A percentile compares a stretch with the other conserved stretches of the same genome.
These are phyloP conservation scores for Galerucella calmariensis DNA, from an alignment of 2,888 invertebrate genomes.

Conservation along the genomic window DNA sequence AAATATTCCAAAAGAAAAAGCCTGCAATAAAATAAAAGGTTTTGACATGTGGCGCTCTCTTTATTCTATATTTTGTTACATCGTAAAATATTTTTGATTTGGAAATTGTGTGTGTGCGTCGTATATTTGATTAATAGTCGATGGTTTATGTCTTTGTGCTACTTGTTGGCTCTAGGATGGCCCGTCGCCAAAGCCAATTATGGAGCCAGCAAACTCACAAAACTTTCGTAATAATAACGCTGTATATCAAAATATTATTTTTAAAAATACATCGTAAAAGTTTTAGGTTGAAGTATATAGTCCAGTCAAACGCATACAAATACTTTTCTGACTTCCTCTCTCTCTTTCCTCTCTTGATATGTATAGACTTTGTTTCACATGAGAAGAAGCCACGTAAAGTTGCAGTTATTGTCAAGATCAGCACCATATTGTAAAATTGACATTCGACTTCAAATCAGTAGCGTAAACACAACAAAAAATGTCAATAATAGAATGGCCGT, in stretches of 20 bases:
- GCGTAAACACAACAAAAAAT: too few species aligned
- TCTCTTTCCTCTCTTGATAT: too few species aligned
- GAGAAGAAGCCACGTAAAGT: too few species aligned
- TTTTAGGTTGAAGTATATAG: background rate
- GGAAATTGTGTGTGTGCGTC: constrained; percentile 20
- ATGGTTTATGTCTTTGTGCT: constrained; percentile 26
- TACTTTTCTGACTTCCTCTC: too few species aligned
- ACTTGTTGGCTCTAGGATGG: constrained; percentile 29
- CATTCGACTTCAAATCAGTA: too few species aligned
- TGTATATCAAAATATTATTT: constrained; percentile 25
- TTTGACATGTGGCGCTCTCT: constrained; percentile 22
- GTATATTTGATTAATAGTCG: constrained; percentile 22
- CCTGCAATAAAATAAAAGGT: background rate
- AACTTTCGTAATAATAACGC: constrained; percentile 26
- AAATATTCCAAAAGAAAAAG: background rate
- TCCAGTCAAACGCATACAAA: background rate
- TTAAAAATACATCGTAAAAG: constrained; percentile 13
- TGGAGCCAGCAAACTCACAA: constrained; percentile 27
- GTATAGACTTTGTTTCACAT: too few species aligned
- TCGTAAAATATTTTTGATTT: constrained; percentile 27
- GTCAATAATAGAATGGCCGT: too few species aligned
- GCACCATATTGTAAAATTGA: too few species aligned
- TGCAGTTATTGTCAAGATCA: too few species aligned
- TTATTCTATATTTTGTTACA: constrained; percentile 10
- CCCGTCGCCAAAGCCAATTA: constrained; percentile 35